Base-by-base conservation (phyloP, 2,888 invertebrate genomes). In the Plebejus argus region DNA sequence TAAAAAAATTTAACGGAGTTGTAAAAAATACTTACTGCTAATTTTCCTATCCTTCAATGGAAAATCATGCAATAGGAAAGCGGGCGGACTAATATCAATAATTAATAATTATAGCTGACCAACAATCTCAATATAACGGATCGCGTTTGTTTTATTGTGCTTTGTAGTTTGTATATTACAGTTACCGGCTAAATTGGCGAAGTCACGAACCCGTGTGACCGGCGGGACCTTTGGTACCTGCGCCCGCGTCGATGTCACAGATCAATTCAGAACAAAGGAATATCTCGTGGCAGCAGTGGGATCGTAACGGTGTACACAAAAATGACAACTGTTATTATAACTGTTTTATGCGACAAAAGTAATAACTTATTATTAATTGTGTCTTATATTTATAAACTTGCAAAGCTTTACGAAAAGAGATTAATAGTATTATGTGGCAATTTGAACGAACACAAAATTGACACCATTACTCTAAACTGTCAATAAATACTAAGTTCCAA, bases 181-280 rank as follows among this genome's bases (percentile, higher is more conserved):
- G 80, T 81, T 81, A 83, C 86, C 84, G 84, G 85, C 83, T 82
- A 86, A 86, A 85, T 85, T 84, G 83, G 78, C 81, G 81, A 79
- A 84, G 85, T 86, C 86, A 86, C 86, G 86, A 85, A 85, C 84
- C 83, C 85, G 85, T 86, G 85, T 80, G 86, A 86, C 83, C 83
- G 83, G 1, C 18, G 78, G 79, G 83, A 86, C 85, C 86, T 85
- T 84, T 76, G 66, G 35, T 20, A 56, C 39, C 58, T 39, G 76
- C 39, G 83, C 81, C 84, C 15, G 76, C 39, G 83, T 81, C 84
- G 83, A 83, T 84, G 85, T 83, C 83, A 82, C 81, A 79, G 53
- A 76, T 71, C 71, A 39, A 20, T 70, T 35, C 39, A 4, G 18
- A 71, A 71, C 71, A 39, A 39, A 39, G 71, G 35, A 66, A 66